phyloP scores from a whole-genome alignment of 2,113 vertebrate species.

The Chaetodon trifascialis region DNA sequence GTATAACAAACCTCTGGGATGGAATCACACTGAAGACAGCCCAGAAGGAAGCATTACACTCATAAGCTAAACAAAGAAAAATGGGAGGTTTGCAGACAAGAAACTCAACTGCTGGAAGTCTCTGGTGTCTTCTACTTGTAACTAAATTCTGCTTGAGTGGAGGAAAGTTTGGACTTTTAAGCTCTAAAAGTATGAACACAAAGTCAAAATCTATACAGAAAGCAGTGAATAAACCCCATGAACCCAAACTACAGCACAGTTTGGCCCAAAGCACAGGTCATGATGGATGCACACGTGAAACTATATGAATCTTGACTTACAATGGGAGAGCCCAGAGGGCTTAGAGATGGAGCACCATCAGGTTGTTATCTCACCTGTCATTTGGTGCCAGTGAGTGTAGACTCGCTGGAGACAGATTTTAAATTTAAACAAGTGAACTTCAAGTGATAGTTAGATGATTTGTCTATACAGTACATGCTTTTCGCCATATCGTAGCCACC shows the following conservation, averaged over 20 bases:
- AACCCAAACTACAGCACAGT: not conserved
- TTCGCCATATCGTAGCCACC: not conserved
- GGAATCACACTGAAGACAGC: constrained; percentile 37
- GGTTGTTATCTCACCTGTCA: constrained; percentile 1
- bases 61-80: constrained; percentile 51
- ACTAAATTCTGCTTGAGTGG: constrained; percentile 46
- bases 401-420: constrained; percentile 12
- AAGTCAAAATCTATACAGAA: constrained; percentile 13
- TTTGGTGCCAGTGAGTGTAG: not conserved
- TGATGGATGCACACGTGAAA: constrained; percentile 12
- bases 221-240: not conserved
- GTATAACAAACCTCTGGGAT: constrained; percentile 49
- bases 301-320: constrained; percentile 15
- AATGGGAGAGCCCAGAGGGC: not conserved
- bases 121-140: constrained; percentile 56
- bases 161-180: constrained; percentile 36
- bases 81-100: constrained; percentile 52
- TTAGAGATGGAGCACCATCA: constrained; percentile 13
- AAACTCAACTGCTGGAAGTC: constrained; percentile 61
- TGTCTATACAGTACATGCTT: not conserved
- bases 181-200: constrained; percentile 20
- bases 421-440: not conserved
- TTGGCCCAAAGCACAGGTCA: constrained; percentile 15
- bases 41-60: constrained; percentile 53
- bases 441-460: not conserved